These are phyloP conservation scores for Rhynchopsitta pachyrhyncha DNA, from an alignment of 2,113 vertebrate genomes.

Conservation along the genomic window DNA sequence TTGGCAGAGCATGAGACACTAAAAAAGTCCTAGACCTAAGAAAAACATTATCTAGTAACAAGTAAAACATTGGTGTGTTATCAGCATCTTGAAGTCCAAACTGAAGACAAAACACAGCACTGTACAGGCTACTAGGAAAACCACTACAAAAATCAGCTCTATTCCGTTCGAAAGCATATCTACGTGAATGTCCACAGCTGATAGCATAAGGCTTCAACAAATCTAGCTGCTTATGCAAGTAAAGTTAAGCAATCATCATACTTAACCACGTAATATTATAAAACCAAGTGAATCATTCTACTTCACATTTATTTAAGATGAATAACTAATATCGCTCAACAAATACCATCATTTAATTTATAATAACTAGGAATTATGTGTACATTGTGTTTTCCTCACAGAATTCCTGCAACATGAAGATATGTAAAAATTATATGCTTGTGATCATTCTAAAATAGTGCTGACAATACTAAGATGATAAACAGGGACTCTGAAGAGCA, in stretches of 20 bases:
- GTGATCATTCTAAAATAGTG: background rate
- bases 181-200: background rate
- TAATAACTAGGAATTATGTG: background rate
- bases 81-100: background rate
- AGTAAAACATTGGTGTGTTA: background rate
- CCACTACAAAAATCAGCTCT: background rate
- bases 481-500: background rate
- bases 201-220: background rate
- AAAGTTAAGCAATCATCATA: background rate
- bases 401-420: background rate
- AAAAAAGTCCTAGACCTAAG: background rate
- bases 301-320: background rate
- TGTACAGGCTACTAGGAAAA: background rate
- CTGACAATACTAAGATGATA: background rate
- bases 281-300: background rate
- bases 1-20: background rate
- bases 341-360: background rate
- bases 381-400: background rate
- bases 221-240: background rate
- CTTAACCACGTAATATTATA: background rate
- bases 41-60: background rate
- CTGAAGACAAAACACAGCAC: background rate
- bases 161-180: background rate
- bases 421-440: background rate
- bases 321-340: background rate